Evolutionary conservation across 2,113 vertebrate species (phyloP).

Genomic region (Plestiodon gilberti): DNA sequence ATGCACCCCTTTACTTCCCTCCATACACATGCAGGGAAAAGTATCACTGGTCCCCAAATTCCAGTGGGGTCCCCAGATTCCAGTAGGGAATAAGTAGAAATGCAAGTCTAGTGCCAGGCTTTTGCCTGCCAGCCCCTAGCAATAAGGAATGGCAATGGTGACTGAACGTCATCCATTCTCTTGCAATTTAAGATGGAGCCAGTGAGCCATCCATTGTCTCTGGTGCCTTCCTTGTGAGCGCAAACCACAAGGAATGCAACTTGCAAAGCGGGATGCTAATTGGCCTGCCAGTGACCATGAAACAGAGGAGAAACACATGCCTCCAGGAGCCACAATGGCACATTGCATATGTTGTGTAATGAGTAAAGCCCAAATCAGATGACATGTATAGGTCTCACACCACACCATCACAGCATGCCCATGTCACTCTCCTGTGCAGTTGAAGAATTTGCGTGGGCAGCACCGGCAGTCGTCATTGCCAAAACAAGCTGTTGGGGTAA

Average conservation of each 20-base stretch:
- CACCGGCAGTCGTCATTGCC: no score
- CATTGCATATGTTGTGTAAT: rapidly evolving
- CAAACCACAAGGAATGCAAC: background rate
- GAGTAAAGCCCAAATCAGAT: background rate
- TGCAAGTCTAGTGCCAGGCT: no score
- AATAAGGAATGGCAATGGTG: conserved; percentile 46
- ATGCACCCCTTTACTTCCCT: no score
- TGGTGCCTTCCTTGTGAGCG: background rate
- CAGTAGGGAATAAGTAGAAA: no score
- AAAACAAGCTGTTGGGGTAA: background rate
- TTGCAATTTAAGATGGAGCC: conserved; percentile 11
- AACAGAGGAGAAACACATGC: background rate
- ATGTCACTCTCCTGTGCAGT: background rate
- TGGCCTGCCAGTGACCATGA: background rate
- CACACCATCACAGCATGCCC: background rate
- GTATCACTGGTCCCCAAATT: no score
- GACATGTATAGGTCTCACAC: background rate
- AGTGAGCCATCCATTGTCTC: background rate
- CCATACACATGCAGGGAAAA: no score
- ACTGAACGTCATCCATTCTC: conserved; percentile 40
- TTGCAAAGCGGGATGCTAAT: background rate
- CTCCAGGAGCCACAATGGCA: rapidly evolving
- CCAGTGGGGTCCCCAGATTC: no score
- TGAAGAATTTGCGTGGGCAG: background rate
- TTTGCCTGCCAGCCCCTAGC: no score